phyloP scores from a whole-genome alignment of 2,797 vertebrate genomes.

The Danio choprae region DNA sequence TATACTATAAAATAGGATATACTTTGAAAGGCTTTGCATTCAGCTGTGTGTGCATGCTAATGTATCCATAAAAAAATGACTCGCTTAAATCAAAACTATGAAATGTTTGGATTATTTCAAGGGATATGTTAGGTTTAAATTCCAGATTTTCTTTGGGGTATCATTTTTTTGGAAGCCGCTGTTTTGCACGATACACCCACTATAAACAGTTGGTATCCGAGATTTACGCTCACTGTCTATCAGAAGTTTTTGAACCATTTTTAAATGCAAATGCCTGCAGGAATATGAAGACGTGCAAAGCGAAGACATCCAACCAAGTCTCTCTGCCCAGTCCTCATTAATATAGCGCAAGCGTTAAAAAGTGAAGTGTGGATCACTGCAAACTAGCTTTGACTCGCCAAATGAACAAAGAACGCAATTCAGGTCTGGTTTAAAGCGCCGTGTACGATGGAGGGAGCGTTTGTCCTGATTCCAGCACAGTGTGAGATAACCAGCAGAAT shows the following conservation, averaged over 20 bases:
- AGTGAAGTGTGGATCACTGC: slow-evolving; percentile 27
- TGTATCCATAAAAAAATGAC: too few relatives aligned
- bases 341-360: slow-evolving; percentile 32
- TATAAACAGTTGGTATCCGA: slow-evolving; percentile 4
- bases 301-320: slow-evolving; percentile 6
- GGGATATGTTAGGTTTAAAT: background rate
- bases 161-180: background rate
- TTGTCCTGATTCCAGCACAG: slow-evolving; percentile 40
- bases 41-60: too few relatives aligned
- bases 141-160: background rate
- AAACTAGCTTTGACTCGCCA: slow-evolving; percentile 36
- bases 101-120: background rate
- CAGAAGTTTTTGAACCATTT: background rate
- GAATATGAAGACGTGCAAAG: slow-evolving; percentile 1
- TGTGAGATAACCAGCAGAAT: slow-evolving; percentile 54
- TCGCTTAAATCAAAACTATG: background rate
- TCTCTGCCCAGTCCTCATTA: background rate
- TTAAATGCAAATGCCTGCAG: slow-evolving; percentile 15
- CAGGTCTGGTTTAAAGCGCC: slow-evolving; percentile 25
- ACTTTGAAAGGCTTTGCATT: background rate
- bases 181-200: background rate
- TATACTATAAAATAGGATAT: background rate
- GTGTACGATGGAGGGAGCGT: slow-evolving; percentile 53
- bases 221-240: slow-evolving; percentile 14
- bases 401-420: slow-evolving; percentile 26